These are phyloP conservation scores for Callaeas wilsoni DNA, from an alignment of 2,113 vertebrate genomes.

Conservation along the genomic window DNA sequence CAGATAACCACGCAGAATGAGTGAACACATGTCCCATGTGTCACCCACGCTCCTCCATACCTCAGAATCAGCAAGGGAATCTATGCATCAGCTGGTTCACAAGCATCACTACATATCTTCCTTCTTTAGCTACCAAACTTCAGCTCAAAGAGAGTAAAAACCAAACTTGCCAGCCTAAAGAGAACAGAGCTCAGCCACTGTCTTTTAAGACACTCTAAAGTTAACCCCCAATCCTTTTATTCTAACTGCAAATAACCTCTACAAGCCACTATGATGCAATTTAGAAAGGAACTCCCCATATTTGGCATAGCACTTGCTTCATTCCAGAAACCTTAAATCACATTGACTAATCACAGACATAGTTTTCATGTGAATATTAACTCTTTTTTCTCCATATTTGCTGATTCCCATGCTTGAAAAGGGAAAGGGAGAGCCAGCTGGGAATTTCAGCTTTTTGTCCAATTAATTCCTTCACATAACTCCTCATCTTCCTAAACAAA, in stretches of 20 bases:
- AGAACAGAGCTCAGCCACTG: neutral
- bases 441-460: neutral
- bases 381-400: neutral
- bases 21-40: neutral
- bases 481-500: neutral
- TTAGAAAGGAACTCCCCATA: conserved; percentile 58
- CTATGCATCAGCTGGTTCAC: neutral
- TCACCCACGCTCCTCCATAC: neutral
- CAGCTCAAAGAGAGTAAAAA: neutral
- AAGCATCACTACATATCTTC: neutral
- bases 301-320: conserved; percentile 62
- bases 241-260: conserved; percentile 9
- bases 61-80: neutral
- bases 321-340: conserved; percentile 62
- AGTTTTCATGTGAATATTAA: neutral
- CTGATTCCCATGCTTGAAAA: neutral
- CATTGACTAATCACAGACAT: neutral
- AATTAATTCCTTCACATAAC: neutral
- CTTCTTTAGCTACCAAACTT: neutral
- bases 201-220: neutral
- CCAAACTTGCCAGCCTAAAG: neutral
- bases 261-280: conserved; percentile 14
- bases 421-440: neutral
- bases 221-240: neutral
- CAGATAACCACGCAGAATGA: neutral